Base-by-base conservation (phyloP, 2,113 vertebrate species). In the Tetrao urogallus region DNA sequence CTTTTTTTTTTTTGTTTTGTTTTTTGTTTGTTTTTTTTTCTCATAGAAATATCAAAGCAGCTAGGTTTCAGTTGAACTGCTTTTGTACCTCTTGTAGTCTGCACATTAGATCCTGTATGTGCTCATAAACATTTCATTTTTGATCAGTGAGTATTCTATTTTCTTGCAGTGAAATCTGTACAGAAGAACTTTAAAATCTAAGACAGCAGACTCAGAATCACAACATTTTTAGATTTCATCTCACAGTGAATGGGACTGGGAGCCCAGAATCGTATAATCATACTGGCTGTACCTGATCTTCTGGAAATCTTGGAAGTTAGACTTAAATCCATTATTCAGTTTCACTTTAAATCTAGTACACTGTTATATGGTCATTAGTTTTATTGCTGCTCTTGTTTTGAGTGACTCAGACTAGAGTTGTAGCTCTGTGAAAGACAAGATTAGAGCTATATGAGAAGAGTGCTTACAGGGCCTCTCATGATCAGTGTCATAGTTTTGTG, bases 281-380 rank as follows among this genome's bases (percentile, higher is more conserved):
- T 7, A 8, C 6, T 15, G 7, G 4, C 5, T 11, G 3, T 42
- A 22, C 11, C 7, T 43, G 13, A 3, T 36, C 19, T 67, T 72
- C 57, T 47, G 36, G 78, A 56, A 10, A 8, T 4, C 10, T 45
- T 36, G 6, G 43, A 58, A 27, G 21, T 3, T 58, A 50, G 10
- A 36, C 13, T 1, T 24, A 4, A 11, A 17, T 36, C 5, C 4
- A 13, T 48, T 1, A 0, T 54, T 52, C 63, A 6, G 18, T 75
- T 72, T 38, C 47, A 32, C 74, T 21, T 60, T 21, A 81, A 67
- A 25, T 27, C 7, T 21, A 60, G 2, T 10, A 38, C 15, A 14
- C 6, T 60, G 2, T 7, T 28, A 36, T 8, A 9, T 63, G 6
- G 5, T 56, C 21, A 13, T 20, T 52, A 61, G 11, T 6, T 81